These are phyloP conservation scores for Oryzias dopingdopingensis DNA, from an alignment of 2,797 vertebrate species.

Conservation along the genomic window DNA sequence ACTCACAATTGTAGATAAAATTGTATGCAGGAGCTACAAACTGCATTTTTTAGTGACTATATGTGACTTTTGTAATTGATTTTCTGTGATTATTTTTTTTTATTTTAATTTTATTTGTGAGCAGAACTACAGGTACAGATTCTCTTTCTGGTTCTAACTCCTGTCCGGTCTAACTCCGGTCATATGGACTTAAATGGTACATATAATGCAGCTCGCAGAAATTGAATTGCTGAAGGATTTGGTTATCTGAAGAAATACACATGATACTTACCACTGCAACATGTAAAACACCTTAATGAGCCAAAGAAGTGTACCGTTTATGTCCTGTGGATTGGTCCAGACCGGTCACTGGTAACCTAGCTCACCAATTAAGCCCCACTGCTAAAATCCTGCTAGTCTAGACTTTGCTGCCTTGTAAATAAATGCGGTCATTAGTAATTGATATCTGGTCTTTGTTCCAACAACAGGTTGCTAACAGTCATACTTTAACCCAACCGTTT, in stretches of 20 bases:
- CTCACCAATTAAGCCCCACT: conserved; percentile 51
- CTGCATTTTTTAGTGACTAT: neutral
- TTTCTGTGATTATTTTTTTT: conserved; percentile 56
- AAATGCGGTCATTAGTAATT: conserved; percentile 40
- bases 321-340: conserved; percentile 65
- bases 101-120: conserved; percentile 66
- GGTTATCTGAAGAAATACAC: conserved; percentile 3
- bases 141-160: conserved; percentile 52
- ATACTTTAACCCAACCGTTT: conserved; percentile 63
- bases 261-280: conserved; percentile 1
- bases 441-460: neutral
- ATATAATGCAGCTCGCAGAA: conserved; percentile 31
- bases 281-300: conserved; percentile 21
- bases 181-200: conserved; percentile 75
- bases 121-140: conserved; percentile 79
- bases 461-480: conserved; percentile 68
- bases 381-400: conserved; percentile 74
- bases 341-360: conserved; percentile 64
- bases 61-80: conserved; percentile 38
- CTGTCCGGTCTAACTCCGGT: conserved; percentile 34
- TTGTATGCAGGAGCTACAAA: too few relatives aligned
- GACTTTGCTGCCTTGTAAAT: conserved; percentile 43
- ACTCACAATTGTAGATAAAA: too few relatives aligned
- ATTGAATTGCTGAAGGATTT: conserved; percentile 11
- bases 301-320: conserved; percentile 73